Percentiles rank a stretch among this genome's conserved stretches.
Conservation (phyloP, 2,113 vertebrate species). For the Fukomys damarensis region DNA sequence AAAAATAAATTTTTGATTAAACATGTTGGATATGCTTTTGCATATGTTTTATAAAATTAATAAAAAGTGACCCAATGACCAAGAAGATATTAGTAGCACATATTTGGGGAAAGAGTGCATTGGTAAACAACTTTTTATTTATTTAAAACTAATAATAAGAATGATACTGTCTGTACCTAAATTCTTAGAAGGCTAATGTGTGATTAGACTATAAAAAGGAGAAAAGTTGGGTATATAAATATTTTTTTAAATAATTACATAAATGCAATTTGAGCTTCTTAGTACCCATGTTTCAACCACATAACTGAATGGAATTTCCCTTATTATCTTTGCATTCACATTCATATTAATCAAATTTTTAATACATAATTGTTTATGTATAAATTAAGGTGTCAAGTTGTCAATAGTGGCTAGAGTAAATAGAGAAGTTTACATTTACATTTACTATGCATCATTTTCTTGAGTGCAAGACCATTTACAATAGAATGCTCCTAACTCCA, state of each 20-base stretch:
- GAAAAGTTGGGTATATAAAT: background rate
- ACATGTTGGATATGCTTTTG: background rate
- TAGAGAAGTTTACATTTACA: background rate
- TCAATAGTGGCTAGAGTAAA: background rate
- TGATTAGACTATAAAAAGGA: background rate
- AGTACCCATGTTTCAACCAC: background rate
- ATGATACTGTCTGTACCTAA: background rate
- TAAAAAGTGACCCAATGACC: constrained; percentile 21
- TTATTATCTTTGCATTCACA: background rate
- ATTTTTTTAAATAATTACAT: background rate
- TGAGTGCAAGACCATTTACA: constrained; percentile 19
- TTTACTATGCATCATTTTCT: background rate
- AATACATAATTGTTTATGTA: background rate
- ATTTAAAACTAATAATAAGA: background rate
- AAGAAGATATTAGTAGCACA: background rate
- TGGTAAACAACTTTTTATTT: background rate
- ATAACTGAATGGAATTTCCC: background rate
- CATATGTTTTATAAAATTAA: background rate
- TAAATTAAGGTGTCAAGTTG: background rate
- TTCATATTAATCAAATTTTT: background rate
- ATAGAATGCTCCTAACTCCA: background rate
- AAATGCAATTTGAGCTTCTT: background rate
- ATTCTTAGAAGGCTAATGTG: background rate
- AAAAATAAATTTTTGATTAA: constrained; percentile 24
- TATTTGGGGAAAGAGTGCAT: background rate